A percentile compares a stretch with the other conserved stretches of the same genome.
Conservation (phyloP, 2,888 invertebrate species). For the Trachelus tabidus region DNA sequence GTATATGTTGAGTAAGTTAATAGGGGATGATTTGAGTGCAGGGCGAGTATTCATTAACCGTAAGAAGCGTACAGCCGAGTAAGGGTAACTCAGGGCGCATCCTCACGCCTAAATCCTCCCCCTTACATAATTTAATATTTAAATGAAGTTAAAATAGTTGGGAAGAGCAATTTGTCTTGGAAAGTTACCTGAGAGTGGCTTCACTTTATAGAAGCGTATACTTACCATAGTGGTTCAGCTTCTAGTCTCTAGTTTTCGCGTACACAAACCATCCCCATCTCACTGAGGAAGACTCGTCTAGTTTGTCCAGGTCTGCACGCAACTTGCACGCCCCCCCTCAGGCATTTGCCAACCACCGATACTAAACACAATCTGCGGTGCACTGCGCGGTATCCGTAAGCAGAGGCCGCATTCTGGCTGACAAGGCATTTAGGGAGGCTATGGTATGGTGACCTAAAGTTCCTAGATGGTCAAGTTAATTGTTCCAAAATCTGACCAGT, state of each 20-base stretch:
- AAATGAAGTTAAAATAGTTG: constrained; percentile 61
- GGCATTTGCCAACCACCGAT: neutral
- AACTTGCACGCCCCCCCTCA: neutral
- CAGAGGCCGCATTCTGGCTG: neutral
- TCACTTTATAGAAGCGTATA: neutral
- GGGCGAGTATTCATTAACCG: neutral
- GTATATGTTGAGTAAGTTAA: neutral
- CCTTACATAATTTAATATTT: constrained; percentile 55
- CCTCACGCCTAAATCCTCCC: constrained; percentile 25
- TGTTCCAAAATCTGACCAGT: neutral
- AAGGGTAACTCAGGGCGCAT: neutral
- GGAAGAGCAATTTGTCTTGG: constrained; percentile 58
- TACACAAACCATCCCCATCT: neutral
- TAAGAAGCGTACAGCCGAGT: neutral
- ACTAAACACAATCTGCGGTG: neutral
- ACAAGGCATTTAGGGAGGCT: neutral
- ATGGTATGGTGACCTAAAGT: neutral
- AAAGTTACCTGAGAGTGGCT: constrained; percentile 32
- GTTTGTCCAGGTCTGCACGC: neutral
- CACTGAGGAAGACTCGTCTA: neutral
- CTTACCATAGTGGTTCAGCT: neutral
- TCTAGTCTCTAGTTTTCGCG: neutral
- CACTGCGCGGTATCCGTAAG: neutral
- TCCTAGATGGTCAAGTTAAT: neutral
- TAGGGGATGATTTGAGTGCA: neutral